These are phyloP conservation scores for Nematostella vectensis DNA, from an alignment of 92 coral and sea anemone genomes.

Conservation along the genomic window DNA sequence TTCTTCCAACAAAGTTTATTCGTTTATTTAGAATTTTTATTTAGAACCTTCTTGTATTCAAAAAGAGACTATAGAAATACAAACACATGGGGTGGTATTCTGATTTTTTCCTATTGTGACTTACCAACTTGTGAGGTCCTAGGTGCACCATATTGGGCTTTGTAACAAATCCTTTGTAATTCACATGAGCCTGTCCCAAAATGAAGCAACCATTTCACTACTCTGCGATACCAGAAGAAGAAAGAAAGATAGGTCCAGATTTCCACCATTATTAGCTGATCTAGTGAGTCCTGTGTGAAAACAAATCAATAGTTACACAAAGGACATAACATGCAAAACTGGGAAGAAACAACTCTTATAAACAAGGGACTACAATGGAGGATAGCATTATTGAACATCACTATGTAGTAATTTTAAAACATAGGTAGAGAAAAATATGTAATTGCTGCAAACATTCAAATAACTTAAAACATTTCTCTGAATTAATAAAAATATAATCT, in stretches of 20 bases:
- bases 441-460: too few relatives aligned
- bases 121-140: constrained; percentile 81
- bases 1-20: background rate
- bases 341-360: too few relatives aligned
- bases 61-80: too few relatives aligned
- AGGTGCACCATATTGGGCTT: constrained; percentile 64
- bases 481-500: too few relatives aligned
- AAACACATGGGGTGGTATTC: background rate
- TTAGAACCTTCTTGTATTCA: background rate
- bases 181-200: constrained; percentile 83
- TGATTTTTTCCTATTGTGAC: background rate
- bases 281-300: constrained; percentile 33
- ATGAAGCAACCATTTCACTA: constrained; percentile 80
- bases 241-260: constrained; percentile 71
- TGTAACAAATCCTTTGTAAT: constrained; percentile 81
- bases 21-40: background rate
- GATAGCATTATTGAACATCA: too few relatives aligned
- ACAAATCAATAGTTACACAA: too few relatives aligned
- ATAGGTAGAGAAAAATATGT: too few relatives aligned
- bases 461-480: too few relatives aligned
- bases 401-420: too few relatives aligned
- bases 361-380: too few relatives aligned
- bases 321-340: too few relatives aligned
- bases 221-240: constrained; percentile 87
- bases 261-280: constrained; percentile 53